A percentile compares a stretch with the other conserved stretches of the same genome.
Conservation (phyloP, 2,797 vertebrate species). For the Acanthurus tractus region DNA sequence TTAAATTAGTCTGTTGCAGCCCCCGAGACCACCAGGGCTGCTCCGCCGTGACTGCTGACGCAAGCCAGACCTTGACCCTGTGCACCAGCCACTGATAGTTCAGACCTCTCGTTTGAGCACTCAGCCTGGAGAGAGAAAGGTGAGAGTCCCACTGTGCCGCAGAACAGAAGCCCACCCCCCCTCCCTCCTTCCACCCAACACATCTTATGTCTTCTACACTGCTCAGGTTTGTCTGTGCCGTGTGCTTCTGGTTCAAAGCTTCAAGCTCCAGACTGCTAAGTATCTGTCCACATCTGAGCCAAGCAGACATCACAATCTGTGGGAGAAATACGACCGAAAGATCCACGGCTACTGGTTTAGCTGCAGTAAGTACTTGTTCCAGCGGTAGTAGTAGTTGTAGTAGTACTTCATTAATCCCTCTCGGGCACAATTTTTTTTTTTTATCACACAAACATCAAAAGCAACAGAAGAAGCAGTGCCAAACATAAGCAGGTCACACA, state of each 20-base stretch:
- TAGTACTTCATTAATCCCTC: conserved; percentile 30
- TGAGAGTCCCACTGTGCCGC: conserved; percentile 49
- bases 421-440: conserved; percentile 8
- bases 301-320: conserved; percentile 42
- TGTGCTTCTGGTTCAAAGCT: conserved; percentile 53
- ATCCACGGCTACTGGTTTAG: conserved; percentile 12
- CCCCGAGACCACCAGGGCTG: conserved; percentile 56
- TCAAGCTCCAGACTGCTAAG: conserved; percentile 41
- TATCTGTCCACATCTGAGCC: conserved; percentile 39
- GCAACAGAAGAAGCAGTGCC: conserved; percentile 29
- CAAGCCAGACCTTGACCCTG: conserved; percentile 73
- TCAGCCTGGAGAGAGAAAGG: conserved; percentile 62
- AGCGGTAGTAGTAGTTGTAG: background rate
- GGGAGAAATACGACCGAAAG: conserved; percentile 16
- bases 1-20: conserved; percentile 38
- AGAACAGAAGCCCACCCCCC: conserved; percentile 39
- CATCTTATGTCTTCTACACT: conserved; percentile 56
- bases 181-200: conserved; percentile 23
- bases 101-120: conserved; percentile 55
- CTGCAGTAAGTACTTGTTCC: background rate
- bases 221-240: conserved; percentile 35
- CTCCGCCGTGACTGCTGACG: conserved; percentile 60
- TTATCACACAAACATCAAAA: conserved; percentile 52
- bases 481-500: conserved; percentile 63
- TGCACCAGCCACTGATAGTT: conserved; percentile 55